Evolutionary conservation across 2,888 invertebrate genomes (phyloP).

Genomic region (Zaprionus lineosus): DNA sequence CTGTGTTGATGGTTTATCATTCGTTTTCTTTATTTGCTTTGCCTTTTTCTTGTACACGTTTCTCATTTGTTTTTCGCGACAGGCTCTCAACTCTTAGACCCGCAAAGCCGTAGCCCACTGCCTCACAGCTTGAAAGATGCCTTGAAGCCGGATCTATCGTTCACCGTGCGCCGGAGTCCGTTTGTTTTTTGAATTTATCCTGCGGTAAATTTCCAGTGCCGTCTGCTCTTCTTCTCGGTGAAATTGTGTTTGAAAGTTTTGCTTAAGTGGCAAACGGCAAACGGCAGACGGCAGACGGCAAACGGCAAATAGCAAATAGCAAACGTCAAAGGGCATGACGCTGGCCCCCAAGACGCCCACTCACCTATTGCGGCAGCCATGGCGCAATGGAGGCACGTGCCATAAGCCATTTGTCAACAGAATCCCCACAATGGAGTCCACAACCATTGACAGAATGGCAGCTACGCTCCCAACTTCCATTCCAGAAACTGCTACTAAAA

Average conservation of each 20-base stretch:
- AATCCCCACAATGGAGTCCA: conserved; percentile 66
- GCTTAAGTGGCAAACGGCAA: conserved; percentile 63
- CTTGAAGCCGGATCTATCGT: not conserved
- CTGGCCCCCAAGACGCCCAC: conserved; percentile 8
- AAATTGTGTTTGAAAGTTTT: conserved; percentile 70
- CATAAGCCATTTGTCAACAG: conserved; percentile 71
- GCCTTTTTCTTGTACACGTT: conserved; percentile 22
- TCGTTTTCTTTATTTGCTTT: conserved; percentile 7
- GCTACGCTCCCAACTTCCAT: conserved; percentile 32
- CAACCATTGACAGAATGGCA: no score
- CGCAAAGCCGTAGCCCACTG: not conserved
- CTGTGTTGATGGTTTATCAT: no score
- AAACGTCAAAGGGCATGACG: no score
- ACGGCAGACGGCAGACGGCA: no score
- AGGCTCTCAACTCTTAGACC: conserved; percentile 4
- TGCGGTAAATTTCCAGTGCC: conserved; percentile 40
- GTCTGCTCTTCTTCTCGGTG: conserved; percentile 30
- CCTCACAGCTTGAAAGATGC: no score
- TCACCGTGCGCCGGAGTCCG: not conserved
- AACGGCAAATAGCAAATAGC: no score
- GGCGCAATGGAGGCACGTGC: conserved; percentile 57
- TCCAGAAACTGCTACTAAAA: conserved; percentile 24
- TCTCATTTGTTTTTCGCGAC: conserved; percentile 27
- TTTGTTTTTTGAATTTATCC: conserved; percentile 31
- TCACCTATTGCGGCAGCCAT: conserved; percentile 27